Conservation (phyloP, 2,113 vertebrate genomes). For the Acanthisitta chloris region DNA sequence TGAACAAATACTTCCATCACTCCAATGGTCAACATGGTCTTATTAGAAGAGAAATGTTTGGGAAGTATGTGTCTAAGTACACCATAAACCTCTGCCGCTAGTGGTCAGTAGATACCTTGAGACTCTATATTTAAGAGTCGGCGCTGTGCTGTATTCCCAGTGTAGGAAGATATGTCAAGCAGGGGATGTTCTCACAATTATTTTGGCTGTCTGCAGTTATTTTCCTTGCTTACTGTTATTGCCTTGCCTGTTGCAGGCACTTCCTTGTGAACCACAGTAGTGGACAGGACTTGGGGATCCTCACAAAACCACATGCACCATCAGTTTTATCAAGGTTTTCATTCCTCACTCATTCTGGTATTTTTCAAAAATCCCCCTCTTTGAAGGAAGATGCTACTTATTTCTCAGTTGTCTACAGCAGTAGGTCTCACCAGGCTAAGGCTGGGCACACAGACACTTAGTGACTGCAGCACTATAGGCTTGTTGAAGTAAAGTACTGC, state of each 20-base stretch:
- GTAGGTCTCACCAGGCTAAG: background rate
- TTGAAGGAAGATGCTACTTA: background rate
- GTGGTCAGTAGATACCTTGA: background rate
- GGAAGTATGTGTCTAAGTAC: background rate
- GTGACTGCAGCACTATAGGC: background rate
- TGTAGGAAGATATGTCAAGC: rapidly evolving
- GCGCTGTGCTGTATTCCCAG: background rate
- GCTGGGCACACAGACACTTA: background rate
- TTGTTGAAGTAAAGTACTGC: background rate
- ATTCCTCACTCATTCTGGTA: background rate
- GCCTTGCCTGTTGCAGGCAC: background rate
- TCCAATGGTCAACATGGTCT: background rate
- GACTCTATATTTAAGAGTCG: background rate
- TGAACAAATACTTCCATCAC: background rate
- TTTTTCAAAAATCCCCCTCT: background rate
- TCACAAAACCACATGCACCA: rapidly evolving
- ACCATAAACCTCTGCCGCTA: background rate
- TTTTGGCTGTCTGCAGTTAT: background rate
- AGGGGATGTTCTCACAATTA: background rate
- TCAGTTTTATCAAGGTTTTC: background rate
- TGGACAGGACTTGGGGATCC: background rate
- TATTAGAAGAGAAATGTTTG: background rate
- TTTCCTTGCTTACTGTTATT: background rate
- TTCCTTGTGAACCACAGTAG: background rate
- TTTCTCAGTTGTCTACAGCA: background rate